A percentile compares a stretch with the other conserved stretches of the same genome.
Evolutionary conservation across 2,113 vertebrate species (phyloP).

Genomic region (Pongo pygmaeus): DNA sequence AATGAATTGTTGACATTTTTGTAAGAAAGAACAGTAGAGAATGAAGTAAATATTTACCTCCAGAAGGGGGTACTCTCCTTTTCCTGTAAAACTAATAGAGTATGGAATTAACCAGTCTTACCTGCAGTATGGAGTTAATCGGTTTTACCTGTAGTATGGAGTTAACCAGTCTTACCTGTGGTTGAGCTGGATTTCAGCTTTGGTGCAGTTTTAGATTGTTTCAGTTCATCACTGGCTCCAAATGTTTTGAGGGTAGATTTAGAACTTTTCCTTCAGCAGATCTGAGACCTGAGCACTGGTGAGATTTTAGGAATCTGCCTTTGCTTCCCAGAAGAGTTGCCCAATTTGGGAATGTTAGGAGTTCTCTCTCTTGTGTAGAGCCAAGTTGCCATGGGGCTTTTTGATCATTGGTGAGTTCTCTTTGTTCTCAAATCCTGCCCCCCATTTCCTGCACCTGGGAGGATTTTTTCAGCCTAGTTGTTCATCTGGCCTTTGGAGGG

Average conservation of each 20-base stretch:
- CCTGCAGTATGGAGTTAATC: too few species aligned
- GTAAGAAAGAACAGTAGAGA: not conserved
- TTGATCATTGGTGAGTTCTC: not conserved
- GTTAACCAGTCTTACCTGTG: not conserved
- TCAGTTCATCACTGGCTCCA: not conserved
- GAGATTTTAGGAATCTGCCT: not conserved
- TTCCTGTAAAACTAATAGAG: not conserved
- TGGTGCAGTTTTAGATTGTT: not conserved
- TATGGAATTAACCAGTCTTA: not conserved
- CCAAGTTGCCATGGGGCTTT: not conserved
- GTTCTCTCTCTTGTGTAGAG: not conserved
- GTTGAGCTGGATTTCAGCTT: not conserved
- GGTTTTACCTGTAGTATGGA: too few species aligned
- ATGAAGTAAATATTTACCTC: not conserved
- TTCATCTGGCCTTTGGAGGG: not conserved
- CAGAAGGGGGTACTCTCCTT: not conserved
- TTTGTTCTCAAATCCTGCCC: not conserved
- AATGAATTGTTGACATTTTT: not conserved
- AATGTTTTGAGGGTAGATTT: not conserved
- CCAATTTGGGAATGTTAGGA: not conserved
- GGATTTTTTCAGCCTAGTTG: not conserved
- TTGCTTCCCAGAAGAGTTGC: not conserved
- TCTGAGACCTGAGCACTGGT: not conserved
- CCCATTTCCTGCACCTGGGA: not conserved
- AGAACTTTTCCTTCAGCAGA: not conserved